A percentile compares a stretch with the other conserved stretches of the same genome.
Conservation (phyloP, 2,888 invertebrate species). For the Tolmerus cingulatus region DNA sequence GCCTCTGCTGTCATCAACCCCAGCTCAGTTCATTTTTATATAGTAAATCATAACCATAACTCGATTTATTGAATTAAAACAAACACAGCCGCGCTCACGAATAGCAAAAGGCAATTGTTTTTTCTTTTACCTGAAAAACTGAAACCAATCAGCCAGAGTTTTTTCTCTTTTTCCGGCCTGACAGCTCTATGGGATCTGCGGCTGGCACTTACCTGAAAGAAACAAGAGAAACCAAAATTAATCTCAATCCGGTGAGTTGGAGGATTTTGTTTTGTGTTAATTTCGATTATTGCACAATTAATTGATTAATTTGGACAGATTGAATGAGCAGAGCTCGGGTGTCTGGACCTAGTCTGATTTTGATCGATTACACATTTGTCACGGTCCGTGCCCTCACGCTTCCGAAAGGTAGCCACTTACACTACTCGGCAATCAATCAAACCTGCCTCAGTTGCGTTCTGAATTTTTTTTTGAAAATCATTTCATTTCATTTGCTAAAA, state of each 20-base stretch:
- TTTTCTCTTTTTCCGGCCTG: neutral
- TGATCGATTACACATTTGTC: conserved; percentile 23
- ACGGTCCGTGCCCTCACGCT: conserved; percentile 6
- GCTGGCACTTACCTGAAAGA: conserved; percentile 5
- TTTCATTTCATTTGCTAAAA: neutral
- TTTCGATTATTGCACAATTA: conserved; percentile 28
- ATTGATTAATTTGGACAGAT: conserved; percentile 33
- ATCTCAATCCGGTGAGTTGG: neutral
- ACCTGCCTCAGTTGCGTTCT: neutral
- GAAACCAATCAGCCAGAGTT: neutral
- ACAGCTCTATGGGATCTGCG: neutral
- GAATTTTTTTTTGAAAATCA: neutral
- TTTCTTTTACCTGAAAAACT: neutral
- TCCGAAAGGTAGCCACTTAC: neutral
- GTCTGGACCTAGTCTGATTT: neutral
- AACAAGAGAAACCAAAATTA: conserved; percentile 12
- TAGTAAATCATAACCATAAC: conserved; percentile 3
- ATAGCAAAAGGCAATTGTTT: neutral
- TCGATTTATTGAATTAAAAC: conserved; percentile 8
- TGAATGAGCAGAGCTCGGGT: conserved; percentile 2
- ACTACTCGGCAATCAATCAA: conserved; percentile 1
- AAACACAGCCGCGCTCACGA: neutral
- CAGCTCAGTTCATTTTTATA: neutral
- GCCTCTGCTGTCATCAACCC: neutral
- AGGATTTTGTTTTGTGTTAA: conserved; percentile 17